Evolutionary conservation across 2,888 invertebrate genomes (phyloP).

Genomic region (Masnerella sp.): DNA sequence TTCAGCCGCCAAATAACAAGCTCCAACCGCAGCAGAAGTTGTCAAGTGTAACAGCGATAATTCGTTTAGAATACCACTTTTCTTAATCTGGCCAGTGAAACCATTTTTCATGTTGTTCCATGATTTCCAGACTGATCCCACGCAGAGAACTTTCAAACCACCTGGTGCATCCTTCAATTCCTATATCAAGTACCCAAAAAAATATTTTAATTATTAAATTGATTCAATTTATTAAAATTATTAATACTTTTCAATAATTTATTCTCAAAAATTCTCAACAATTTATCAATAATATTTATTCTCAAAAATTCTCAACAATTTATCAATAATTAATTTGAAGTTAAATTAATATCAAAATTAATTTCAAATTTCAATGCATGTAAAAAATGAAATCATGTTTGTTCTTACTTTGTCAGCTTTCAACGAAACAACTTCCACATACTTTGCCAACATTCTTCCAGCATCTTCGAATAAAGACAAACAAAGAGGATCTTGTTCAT

Average conservation of each 20-base stretch:
- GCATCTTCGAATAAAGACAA: slow-evolving; percentile 84
- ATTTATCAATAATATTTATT: no score
- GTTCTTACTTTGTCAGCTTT: slow-evolving; percentile 80
- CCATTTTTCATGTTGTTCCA: slow-evolving; percentile 89
- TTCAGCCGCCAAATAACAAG: slow-evolving; percentile 90
- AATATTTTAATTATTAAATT: slow-evolving; percentile 12
- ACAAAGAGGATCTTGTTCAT: slow-evolving; percentile 85
- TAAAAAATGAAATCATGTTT: no score
- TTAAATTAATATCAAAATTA: no score
- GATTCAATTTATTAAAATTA: no score
- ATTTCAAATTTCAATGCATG: no score
- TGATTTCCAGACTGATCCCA: slow-evolving; percentile 97
- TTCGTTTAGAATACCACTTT: slow-evolving; percentile 78
- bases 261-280: no score
- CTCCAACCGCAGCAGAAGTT: slow-evolving; percentile 89
- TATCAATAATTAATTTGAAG: no score
- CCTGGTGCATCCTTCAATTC: slow-evolving; percentile 79
- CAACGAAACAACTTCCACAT: slow-evolving; percentile 82
- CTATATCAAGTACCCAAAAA: slow-evolving; percentile 69
- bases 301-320: no score
- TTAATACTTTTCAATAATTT: no score
- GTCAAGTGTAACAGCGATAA: slow-evolving; percentile 84
- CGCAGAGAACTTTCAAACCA: slow-evolving; percentile 89
- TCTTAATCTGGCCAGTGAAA: slow-evolving; percentile 80
- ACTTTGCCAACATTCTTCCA: slow-evolving; percentile 83